Percentiles rank a stretch among this genome's conserved stretches.
phyloP scores from a whole-genome alignment of 2,888 invertebrate genomes.

The Hipparchia sbordonii region DNA sequence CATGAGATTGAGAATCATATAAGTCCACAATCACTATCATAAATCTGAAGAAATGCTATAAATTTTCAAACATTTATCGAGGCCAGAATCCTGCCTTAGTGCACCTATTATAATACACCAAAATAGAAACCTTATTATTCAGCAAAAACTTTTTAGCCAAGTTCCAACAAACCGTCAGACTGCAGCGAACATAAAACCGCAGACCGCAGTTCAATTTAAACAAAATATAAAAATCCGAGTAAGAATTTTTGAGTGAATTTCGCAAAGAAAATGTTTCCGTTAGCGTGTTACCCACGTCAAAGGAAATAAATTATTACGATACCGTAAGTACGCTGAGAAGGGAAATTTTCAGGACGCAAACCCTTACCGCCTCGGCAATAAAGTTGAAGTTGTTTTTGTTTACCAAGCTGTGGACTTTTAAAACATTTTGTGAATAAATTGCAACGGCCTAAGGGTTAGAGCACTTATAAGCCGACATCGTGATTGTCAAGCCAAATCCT shows the following conservation, averaged over 20 bases:
- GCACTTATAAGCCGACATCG: not conserved
- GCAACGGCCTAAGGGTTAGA: not conserved
- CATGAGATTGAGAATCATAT: no score
- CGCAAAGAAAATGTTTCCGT: slow-evolving; percentile 27
- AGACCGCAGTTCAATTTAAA: slow-evolving; percentile 16
- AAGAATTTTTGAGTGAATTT: slow-evolving; percentile 22
- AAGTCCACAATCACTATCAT: no score
- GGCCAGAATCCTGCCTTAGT: not conserved
- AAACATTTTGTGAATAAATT: not conserved
- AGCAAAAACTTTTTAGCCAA: slow-evolving; percentile 3
- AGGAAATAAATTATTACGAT: slow-evolving; percentile 19
- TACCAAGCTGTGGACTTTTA: not conserved
- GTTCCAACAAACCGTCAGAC: not conserved
- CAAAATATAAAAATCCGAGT: slow-evolving; percentile 13
- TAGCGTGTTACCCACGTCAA: slow-evolving; percentile 16
- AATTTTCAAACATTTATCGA: no score
- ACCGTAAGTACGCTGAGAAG: slow-evolving; percentile 6
- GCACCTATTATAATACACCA: not conserved
- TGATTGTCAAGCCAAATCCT: not conserved
- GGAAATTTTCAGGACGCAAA: not conserved
- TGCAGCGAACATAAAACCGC: slow-evolving; percentile 13
- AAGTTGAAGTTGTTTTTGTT: slow-evolving; percentile 1
- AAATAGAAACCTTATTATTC: not conserved
- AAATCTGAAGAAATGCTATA: no score
- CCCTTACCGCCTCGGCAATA: not conserved